Conservation (phyloP, 2,888 invertebrate species). For the Blera fallax region DNA sequence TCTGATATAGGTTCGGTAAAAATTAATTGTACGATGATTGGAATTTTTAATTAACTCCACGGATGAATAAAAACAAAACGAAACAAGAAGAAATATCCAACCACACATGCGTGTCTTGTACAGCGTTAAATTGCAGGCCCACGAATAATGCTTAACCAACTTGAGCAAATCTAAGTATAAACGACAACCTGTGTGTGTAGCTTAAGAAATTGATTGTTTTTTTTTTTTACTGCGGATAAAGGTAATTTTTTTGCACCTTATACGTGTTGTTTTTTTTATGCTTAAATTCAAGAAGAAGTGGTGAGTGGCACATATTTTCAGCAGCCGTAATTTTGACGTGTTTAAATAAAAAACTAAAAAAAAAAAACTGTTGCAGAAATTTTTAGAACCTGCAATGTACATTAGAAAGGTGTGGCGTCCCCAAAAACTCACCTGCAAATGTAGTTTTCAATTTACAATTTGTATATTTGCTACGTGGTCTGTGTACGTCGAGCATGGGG, state of each 20-base stretch:
- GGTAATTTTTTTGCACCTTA: conserved; percentile 46
- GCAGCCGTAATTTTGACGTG: background rate
- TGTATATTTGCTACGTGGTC: too few relatives aligned
- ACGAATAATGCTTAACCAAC: conserved; percentile 40
- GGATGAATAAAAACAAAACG: conserved; percentile 46
- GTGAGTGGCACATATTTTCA: background rate
- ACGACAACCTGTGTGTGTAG: conserved; percentile 13
- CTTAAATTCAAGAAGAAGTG: background rate
- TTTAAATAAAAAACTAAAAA: background rate
- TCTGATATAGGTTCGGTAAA: conserved; percentile 68
- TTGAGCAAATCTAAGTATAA: conserved; percentile 33
- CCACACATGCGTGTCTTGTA: conserved; percentile 52
- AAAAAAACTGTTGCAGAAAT: background rate
- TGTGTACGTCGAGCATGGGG: too few relatives aligned
- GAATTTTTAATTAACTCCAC: conserved; percentile 71
- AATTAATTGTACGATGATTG: conserved; percentile 72
- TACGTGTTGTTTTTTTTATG: conserved; percentile 23
- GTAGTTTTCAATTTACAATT: too few relatives aligned
- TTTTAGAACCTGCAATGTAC: too few relatives aligned
- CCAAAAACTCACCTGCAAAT: too few relatives aligned
- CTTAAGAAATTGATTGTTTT: conserved; percentile 46
- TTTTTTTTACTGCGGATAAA: conserved; percentile 46
- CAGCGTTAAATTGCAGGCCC: conserved; percentile 14
- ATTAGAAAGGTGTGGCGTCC: too few relatives aligned
- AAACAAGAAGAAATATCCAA: conserved; percentile 36